A percentile compares a stretch with the other conserved stretches of the same genome.
Conservation (phyloP, 2,888 invertebrate genomes). For the Drosophila maculinotata region DNA sequence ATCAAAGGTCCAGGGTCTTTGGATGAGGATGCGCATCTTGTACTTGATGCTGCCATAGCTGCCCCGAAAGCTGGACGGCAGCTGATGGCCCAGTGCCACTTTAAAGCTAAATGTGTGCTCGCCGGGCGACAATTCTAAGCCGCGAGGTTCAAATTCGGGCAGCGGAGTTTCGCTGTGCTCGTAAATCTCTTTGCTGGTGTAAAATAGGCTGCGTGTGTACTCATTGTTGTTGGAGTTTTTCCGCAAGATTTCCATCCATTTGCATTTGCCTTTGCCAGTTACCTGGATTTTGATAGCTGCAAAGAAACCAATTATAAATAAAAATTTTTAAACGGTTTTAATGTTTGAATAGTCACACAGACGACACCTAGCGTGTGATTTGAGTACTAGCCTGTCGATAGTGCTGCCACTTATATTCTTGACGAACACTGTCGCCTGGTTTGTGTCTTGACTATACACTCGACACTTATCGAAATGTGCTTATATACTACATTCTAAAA, state of each 20-base stretch:
- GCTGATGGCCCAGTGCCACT: conserved; percentile 77
- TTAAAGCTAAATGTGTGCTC: conserved; percentile 82
- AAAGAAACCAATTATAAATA: conserved; percentile 19
- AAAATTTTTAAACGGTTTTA: not conserved
- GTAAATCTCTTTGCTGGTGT: conserved; percentile 84
- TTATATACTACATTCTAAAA: too few relatives aligned
- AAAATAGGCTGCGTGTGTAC: conserved; percentile 82
- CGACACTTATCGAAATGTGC: not conserved
- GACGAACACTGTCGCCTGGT: too few relatives aligned
- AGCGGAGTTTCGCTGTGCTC: conserved; percentile 81
- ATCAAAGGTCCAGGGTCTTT: conserved; percentile 84
- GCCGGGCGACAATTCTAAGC: conserved; percentile 82
- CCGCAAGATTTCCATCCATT: conserved; percentile 84
- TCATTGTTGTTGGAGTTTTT: conserved; percentile 82
- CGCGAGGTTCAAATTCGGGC: conserved; percentile 82
- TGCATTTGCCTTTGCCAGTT: conserved; percentile 84
- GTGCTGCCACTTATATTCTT: not conserved
- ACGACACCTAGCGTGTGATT: conserved; percentile 5
- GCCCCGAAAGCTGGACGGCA: conserved; percentile 84
- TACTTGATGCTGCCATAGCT: conserved; percentile 84
- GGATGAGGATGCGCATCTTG: conserved; percentile 83
- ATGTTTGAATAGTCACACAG: not conserved
- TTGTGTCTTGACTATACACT: not conserved
- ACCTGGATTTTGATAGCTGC: conserved; percentile 84
- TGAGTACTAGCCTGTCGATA: not conserved